These are phyloP conservation scores for Trogon surrucura DNA, from an alignment of 2,113 vertebrate genomes.

Conservation along the genomic window DNA sequence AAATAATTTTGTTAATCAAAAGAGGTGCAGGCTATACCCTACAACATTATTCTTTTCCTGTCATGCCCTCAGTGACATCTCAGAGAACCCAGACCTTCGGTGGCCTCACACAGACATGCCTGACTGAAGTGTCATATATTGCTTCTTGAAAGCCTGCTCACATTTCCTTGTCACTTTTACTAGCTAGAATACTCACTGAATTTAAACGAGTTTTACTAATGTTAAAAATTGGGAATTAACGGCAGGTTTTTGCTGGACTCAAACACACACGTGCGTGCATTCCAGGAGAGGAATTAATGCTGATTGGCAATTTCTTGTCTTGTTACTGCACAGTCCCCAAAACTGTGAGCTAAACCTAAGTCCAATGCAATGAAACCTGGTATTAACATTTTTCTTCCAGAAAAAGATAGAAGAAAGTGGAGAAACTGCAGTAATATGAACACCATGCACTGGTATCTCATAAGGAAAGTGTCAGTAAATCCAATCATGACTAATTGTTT, in stretches of 20 bases:
- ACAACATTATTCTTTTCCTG: not conserved
- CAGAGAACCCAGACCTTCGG: not conserved
- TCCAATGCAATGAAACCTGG: not conserved
- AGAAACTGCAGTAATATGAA: not conserved
- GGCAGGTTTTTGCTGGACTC: not conserved
- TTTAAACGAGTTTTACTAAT: not conserved
- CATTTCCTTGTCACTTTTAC: not conserved
- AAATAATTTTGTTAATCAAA: slow-evolving; percentile 9
- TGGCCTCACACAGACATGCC: not conserved
- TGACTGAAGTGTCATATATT: not conserved
- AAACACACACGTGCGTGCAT: not conserved
- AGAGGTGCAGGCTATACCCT: not conserved
- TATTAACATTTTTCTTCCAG: not conserved
- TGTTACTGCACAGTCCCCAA: not conserved
- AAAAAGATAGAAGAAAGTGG: not conserved
- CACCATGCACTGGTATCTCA: not conserved
- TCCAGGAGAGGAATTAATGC: not conserved
- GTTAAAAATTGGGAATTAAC: not conserved
- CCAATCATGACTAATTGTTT: not conserved
- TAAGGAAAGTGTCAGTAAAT: not conserved
- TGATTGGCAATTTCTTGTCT: not conserved
- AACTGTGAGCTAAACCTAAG: not conserved
- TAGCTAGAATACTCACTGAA: not conserved
- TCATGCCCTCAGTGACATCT: not conserved
- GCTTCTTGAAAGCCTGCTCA: not conserved